Evolutionary conservation across 2,888 invertebrate genomes (phyloP).

Genomic region (Temnothorax rugatulus): DNA sequence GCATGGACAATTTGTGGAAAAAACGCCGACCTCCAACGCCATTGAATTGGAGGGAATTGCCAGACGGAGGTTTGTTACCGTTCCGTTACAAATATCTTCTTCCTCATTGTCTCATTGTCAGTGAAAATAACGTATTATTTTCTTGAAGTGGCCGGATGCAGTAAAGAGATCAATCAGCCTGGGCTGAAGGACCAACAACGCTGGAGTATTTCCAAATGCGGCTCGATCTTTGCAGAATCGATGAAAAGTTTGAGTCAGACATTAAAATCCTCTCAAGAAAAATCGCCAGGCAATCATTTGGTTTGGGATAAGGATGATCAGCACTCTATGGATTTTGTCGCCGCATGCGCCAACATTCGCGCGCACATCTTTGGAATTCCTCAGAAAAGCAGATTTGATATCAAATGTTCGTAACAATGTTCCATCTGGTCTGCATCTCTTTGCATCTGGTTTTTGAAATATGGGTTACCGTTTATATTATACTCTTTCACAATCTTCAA

Average conservation of each 20-base stretch:
- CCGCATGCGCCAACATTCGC: slow-evolving; percentile 97
- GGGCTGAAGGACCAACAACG: slow-evolving; percentile 91
- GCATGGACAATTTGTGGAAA: slow-evolving; percentile 98
- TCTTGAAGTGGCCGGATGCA: slow-evolving; percentile 86
- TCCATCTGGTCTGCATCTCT: background rate
- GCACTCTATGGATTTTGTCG: slow-evolving; percentile 97
- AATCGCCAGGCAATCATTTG: slow-evolving; percentile 90
- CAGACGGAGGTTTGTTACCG: slow-evolving; percentile 85
- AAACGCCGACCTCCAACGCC: slow-evolving; percentile 95
- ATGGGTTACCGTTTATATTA: background rate
- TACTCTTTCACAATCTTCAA: background rate
- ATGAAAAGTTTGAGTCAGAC: slow-evolving; percentile 89
- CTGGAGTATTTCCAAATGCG: slow-evolving; percentile 93
- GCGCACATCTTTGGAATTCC: slow-evolving; percentile 96
- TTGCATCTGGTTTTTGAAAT: background rate
- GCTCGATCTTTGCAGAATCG: slow-evolving; percentile 90
- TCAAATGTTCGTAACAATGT: slow-evolving; percentile 92
- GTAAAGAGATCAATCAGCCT: slow-evolving; percentile 86
- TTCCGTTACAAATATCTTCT: background rate
- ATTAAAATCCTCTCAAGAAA: slow-evolving; percentile 86
- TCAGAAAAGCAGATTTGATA: slow-evolving; percentile 95
- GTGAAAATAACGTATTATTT: slow-evolving; percentile 4
- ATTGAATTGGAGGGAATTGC: slow-evolving; percentile 90
- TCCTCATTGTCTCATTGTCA: background rate
- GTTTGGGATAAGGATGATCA: slow-evolving; percentile 99